Conservation (phyloP, 2,888 invertebrate species). For the Chirona hameri region DNA sequence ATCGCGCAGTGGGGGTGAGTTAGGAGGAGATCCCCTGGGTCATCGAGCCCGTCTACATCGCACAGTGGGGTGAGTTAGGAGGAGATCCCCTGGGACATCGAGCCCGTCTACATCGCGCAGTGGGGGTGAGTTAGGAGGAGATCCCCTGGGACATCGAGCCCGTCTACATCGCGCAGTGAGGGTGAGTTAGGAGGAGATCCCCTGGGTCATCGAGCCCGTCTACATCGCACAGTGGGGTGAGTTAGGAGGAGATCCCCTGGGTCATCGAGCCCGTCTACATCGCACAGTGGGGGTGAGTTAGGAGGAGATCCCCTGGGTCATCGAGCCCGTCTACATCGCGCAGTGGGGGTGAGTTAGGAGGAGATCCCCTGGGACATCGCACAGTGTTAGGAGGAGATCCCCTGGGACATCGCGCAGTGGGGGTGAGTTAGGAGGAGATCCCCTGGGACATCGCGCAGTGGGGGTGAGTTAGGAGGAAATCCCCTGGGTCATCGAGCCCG, state of each 20-base stretch:
- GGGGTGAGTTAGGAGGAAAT: slow-evolving; percentile 93
- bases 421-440: slow-evolving; percentile 89
- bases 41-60: slow-evolving; percentile 97
- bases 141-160: slow-evolving; percentile 99
- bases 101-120: slow-evolving; percentile 98
- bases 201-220: slow-evolving; percentile 98
- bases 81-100: slow-evolving; percentile 99
- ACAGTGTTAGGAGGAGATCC: slow-evolving; percentile 96
- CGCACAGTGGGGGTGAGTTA: slow-evolving; percentile 92
- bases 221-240: slow-evolving; percentile 99
- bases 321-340: slow-evolving; percentile 98
- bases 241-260: slow-evolving; percentile 95
- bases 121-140: slow-evolving; percentile 93
- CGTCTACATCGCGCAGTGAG: slow-evolving; percentile 99
- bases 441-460: slow-evolving; percentile 99
- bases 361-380: slow-evolving; percentile 99
- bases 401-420: slow-evolving; percentile 99
- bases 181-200: slow-evolving; percentile 90
- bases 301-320: slow-evolving; percentile 99
- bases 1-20: slow-evolving; percentile 97
- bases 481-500: slow-evolving; percentile 98
- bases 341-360: slow-evolving; percentile 93
- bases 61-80: slow-evolving; percentile 94
- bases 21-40: slow-evolving; percentile 98
- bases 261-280: slow-evolving; percentile 98